A percentile compares a stretch with the other conserved stretches of the same genome.
These are phyloP conservation scores for Pithys albifrons DNA, from an alignment of 2,113 vertebrate species.

Conservation along the genomic window DNA sequence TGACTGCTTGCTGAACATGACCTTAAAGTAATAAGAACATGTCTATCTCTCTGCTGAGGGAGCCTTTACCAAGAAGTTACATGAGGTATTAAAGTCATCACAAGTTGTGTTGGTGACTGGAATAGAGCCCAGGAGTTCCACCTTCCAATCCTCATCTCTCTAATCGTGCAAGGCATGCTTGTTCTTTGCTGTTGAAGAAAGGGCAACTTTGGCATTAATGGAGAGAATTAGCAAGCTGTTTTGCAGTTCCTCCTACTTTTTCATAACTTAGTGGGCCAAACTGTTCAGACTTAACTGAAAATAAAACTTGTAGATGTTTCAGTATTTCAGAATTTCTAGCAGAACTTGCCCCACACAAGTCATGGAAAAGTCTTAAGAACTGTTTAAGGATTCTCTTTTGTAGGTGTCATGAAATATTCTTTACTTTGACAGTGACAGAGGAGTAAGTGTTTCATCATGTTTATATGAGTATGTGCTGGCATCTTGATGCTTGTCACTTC, in stretches of 20 bases:
- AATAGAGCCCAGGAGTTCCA: slow-evolving; percentile 2
- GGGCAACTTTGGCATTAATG: slow-evolving; percentile 31
- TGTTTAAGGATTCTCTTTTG: slow-evolving; percentile 41
- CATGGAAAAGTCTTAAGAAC: slow-evolving; percentile 2
- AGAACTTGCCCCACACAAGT: neutral
- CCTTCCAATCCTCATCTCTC: neutral
- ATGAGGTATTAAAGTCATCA: neutral
- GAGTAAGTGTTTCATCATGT: slow-evolving; percentile 7
- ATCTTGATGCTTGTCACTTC: slow-evolving; percentile 12
- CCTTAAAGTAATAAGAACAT: neutral
- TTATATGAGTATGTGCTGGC: slow-evolving; percentile 22
- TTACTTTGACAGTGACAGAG: slow-evolving; percentile 39
- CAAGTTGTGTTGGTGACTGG: neutral
- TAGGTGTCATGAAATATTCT: slow-evolving; percentile 46
- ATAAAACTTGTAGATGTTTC: slow-evolving; percentile 25
- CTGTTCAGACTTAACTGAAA: slow-evolving; percentile 33
- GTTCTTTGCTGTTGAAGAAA: slow-evolving; percentile 12
- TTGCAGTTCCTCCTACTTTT: slow-evolving; percentile 51
- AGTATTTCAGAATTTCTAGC: slow-evolving; percentile 10
- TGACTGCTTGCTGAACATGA: neutral
- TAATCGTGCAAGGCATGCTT: neutral
- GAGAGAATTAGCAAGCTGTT: slow-evolving; percentile 37
- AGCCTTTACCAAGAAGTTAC: neutral
- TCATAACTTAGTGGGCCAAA: slow-evolving; percentile 20
- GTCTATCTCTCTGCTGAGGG: neutral